Evolutionary conservation across 2,797 vertebrate species (phyloP), one percentile per base, ranked within the genome.

Genomic region (Pygocentrus nattereri): DNA sequence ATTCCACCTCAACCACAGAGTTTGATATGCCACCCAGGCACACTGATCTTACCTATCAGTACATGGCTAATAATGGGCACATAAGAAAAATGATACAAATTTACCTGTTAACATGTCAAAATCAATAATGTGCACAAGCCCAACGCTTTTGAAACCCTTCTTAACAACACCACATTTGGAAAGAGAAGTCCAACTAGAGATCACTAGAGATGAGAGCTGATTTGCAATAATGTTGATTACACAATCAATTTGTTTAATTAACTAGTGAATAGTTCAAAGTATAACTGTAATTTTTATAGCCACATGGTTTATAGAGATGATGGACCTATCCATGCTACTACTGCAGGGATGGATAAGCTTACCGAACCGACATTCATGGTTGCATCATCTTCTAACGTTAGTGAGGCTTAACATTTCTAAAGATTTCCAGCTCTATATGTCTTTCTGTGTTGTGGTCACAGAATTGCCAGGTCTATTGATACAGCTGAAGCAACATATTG

Each of bases 1-100:
- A 87, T 84, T 85, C 82, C 62, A 81, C 65, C 78, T 85, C 68
- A 78, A 69, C 49, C 44, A 74, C 75, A 77, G 74, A 68, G 82
- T 77, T 79, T 82, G 68, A 74, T 86, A 81, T 76, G 78, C 38
- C 49, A 79, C 23, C 23, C 16, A 38, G 34, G 38, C 5, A 21
- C 69, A 25, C 76, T 50, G 73, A 77, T 64, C 73, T 67, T 10
- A 54, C 23, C 62, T 77, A 44, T 65, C 62, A n/a, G 64, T 73
- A 23, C 52, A 59, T 4, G 15, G 72, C 31, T 59, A 34, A 78
- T 67, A 52, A 54, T 54, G 75, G 27, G 15, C 41, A 56, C 79
- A 79, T 62, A 58, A 75, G 71, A 77, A 76, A 85, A 74, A 30
- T 44, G 67, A 84, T 58, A 78, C 79, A 72, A 70, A 73, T 73